phyloP scores from a whole-genome alignment of 2,797 vertebrate species.

The Macrochelys suwanniensis region DNA sequence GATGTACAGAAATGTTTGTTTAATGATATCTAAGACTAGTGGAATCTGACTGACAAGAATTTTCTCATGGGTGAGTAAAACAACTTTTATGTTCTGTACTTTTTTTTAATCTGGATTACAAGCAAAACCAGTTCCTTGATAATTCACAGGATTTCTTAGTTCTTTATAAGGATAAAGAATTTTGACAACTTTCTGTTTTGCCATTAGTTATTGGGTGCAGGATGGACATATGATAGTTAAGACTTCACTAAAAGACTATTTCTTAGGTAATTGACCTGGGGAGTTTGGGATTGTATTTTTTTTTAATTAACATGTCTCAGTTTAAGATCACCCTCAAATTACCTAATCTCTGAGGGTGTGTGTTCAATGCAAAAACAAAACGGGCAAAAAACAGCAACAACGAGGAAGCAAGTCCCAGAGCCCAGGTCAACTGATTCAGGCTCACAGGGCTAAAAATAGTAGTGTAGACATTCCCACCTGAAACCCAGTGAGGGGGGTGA shows the following conservation, averaged over 20 bases:
- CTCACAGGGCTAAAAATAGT: too few relatives aligned
- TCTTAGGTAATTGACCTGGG: neutral
- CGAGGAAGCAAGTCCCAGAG: too few relatives aligned
- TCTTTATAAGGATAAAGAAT: neutral
- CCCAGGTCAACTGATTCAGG: too few relatives aligned
- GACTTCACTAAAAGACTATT: neutral
- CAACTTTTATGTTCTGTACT: neutral
- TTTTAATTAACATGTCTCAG: neutral
- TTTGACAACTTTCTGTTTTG: neutral
- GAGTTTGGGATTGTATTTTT: neutral
- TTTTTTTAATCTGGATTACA: neutral
- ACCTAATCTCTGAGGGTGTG: neutral
- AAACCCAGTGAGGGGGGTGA: too few relatives aligned
- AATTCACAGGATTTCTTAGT: neutral
- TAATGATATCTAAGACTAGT: neutral
- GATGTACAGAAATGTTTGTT: neutral
- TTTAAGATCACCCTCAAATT: neutral
- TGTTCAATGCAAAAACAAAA: too few relatives aligned
- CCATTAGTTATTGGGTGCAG: neutral
- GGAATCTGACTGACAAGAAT: neutral
- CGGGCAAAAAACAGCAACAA: too few relatives aligned
- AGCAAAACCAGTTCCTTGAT: neutral
- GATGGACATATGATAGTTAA: rapidly evolving
- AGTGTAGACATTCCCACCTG: too few relatives aligned
- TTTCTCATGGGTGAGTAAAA: neutral